Evolutionary conservation across 1,140 invertebrate genomes (phyloP), one percentile per base, ranked within the genome.

Genomic region (Leptinotarsa texana): DNA sequence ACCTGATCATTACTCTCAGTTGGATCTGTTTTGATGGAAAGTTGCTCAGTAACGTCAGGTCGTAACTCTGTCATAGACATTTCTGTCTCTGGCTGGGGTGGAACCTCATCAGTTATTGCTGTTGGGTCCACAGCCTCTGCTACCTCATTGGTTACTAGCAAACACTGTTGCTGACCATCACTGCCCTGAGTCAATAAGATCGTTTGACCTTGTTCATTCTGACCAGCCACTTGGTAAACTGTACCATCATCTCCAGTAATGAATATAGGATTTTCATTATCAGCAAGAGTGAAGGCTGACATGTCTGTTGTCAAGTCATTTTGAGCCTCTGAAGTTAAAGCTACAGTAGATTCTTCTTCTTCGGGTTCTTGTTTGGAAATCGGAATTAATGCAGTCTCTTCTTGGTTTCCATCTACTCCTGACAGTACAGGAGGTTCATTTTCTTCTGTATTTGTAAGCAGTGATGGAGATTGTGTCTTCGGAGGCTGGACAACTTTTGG

Each of bases 151-250:
- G 92, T 92, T 0, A 93, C 92, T 72, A 91, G 89, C 13, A 92
- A 89, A 71, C 91, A 93, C 74, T 91, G 90, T 62, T 92, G 92
- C 72, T 91, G 89, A 0, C 92, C 92, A 75, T 92, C 82, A 11
- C 90, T 89, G n/a, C 87, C 88, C 33, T 87, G 82, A 4, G 91
- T 90, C 3, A 92, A 90, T 11, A 93, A 80, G 22, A 93, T 84
- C 0, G 92, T 93, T 79, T 93, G 92, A 0, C 93, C 92, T 33
- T 79, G 76, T 74, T 93, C 92, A 75, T 92, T 93, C 79, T 94
- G 91, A 8, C 93, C 92, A 1, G 93, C 90, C 22, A 95, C 88
- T 84, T 89, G 88, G 80, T 90, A 91, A 1, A 92, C 88, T 1
- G 90, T 90, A 13, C 91, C 89, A 80, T 91, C 89, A 67, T 93